Evolutionary conservation across 1,140 invertebrate species (phyloP).

Genomic region (Plutomurus gul): DNA sequence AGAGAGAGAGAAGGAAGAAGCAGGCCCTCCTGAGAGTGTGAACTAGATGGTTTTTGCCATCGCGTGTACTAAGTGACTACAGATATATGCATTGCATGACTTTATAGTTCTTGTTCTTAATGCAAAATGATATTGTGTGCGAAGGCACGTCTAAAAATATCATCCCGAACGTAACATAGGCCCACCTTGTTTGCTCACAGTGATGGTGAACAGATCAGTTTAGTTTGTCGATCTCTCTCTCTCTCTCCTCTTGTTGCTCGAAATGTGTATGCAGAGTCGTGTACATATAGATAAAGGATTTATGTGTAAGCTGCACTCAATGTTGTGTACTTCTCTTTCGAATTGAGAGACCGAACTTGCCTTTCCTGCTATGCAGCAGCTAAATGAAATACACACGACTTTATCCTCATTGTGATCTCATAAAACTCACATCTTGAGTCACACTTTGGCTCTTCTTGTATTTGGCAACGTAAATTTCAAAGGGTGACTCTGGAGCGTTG

Average conservation of each 20-base stretch:
- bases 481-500: too few species aligned
- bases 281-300: slow-evolving; percentile 24
- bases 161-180: background rate
- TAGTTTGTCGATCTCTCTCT: slow-evolving; percentile 10
- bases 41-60: background rate
- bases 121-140: slow-evolving; percentile 29
- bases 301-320: slow-evolving; percentile 1
- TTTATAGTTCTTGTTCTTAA: background rate
- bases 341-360: background rate
- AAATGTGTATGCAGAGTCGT: slow-evolving; percentile 11
- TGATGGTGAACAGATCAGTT: slow-evolving; percentile 28
- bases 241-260: background rate
- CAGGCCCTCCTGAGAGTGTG: background rate
- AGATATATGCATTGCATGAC: slow-evolving; percentile 17
- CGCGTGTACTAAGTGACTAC: background rate
- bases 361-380: background rate
- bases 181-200: slow-evolving; percentile 27
- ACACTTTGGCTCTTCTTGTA: too few species aligned
- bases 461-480: too few species aligned
- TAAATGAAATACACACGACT: background rate
- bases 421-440: too few species aligned
- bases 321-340: background rate
- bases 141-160: slow-evolving; percentile 21
- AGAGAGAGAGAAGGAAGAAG: too few species aligned
- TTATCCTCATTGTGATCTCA: too few species aligned